Conservation (phyloP, 2,113 vertebrate species). For the Hyperopisus bebe region DNA sequence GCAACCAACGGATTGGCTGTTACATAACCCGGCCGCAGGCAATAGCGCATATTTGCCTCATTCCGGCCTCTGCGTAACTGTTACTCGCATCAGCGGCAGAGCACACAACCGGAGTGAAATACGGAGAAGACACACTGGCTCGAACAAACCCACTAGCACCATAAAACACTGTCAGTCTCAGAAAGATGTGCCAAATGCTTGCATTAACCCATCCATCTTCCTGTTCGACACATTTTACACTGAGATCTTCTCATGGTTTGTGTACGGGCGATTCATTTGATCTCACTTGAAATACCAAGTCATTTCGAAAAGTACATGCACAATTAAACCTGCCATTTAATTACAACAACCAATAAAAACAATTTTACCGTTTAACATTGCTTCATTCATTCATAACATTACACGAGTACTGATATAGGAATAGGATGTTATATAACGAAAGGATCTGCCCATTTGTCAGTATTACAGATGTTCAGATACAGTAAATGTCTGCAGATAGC, state of each 20-base stretch:
- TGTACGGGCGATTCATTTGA: background rate
- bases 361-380: background rate
- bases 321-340: background rate
- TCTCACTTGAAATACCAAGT: background rate
- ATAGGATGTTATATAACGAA: background rate
- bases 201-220: background rate
- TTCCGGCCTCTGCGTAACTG: constrained; percentile 2
- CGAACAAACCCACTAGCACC: background rate
- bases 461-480: background rate
- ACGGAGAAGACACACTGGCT: background rate
- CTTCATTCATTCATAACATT: background rate
- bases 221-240: background rate
- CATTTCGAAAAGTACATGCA: background rate
- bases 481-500: background rate
- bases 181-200: background rate
- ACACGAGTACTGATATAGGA: background rate
- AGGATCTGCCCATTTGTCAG: background rate
- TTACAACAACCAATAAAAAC: background rate
- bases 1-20: background rate
- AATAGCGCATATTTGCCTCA: background rate
- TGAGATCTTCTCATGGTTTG: background rate
- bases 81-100: background rate
- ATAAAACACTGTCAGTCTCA: background rate
- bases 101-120: background rate
- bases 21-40: constrained; percentile 6